A percentile compares a stretch with the other conserved stretches of the same genome.
These are phyloP conservation scores for Holacanthella duospinosa DNA, from an alignment of 2,888 invertebrate genomes.

Conservation along the genomic window DNA sequence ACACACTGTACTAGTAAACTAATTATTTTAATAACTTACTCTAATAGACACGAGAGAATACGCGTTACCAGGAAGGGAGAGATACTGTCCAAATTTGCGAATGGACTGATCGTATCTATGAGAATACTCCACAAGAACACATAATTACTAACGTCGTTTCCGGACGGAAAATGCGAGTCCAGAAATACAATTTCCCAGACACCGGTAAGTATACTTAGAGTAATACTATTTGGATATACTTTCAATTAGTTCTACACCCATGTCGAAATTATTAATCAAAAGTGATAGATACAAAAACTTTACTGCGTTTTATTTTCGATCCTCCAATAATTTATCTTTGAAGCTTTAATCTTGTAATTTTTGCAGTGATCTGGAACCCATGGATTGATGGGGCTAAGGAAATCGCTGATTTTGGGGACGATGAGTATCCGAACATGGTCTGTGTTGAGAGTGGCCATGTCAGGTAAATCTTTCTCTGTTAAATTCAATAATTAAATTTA, in stretches of 20 bases:
- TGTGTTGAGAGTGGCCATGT: conserved; percentile 92
- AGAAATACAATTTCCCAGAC: conserved; percentile 85
- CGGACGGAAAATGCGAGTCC: conserved; percentile 80
- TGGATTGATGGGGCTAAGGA: conserved; percentile 88
- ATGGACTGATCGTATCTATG: conserved; percentile 74
- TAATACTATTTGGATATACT: too few species aligned
- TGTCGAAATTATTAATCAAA: too few species aligned
- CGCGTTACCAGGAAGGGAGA: conserved; percentile 77
- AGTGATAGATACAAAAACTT: too few species aligned
- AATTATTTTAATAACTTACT: conserved; percentile 3
- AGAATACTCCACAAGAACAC: conserved; percentile 70
- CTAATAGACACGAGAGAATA: conserved; percentile 65
- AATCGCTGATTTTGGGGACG: conserved; percentile 90
- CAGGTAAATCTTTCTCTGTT: too few species aligned
- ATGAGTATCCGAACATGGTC: conserved; percentile 91
- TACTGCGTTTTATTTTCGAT: too few species aligned
- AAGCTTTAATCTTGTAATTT: too few species aligned
- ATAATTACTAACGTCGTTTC: conserved; percentile 86
- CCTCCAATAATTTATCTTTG: too few species aligned
- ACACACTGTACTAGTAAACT: too few species aligned
- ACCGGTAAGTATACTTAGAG: too few species aligned
- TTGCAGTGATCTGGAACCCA: conserved; percentile 95
- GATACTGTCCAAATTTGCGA: conserved; percentile 81
- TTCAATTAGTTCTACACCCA: too few species aligned
- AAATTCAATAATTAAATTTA: neutral